phyloP scores from a whole-genome alignment of 2,888 invertebrate genomes.

The Xanthia togata region DNA sequence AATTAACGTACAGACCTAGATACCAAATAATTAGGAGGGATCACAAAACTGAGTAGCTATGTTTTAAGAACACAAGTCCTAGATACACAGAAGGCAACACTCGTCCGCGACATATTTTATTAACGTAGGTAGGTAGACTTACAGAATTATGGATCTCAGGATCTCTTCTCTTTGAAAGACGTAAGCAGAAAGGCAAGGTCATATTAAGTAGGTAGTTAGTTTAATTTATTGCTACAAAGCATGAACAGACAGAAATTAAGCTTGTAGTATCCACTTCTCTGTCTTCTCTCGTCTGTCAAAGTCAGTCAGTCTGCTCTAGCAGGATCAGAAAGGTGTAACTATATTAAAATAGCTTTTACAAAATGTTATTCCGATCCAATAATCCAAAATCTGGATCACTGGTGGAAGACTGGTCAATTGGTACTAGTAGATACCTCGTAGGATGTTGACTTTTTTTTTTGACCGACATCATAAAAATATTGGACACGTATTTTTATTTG shows the following conservation, averaged over 20 bases:
- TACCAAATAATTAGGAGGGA: conserved; percentile 10
- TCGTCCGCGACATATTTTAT: background rate
- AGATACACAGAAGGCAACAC: conserved; percentile 3
- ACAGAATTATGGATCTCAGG: too few relatives aligned
- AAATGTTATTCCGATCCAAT: background rate
- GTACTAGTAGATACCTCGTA: too few relatives aligned
- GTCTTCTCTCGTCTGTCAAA: background rate
- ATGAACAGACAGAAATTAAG: background rate
- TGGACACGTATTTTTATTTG: too few relatives aligned
- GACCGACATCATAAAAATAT: too few relatives aligned
- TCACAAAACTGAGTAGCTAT: conserved; percentile 3
- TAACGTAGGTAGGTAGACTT: too few relatives aligned
- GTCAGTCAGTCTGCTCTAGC: background rate
- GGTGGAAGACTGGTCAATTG: background rate
- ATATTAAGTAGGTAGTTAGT: too few relatives aligned
- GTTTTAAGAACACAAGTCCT: conserved; percentile 20
- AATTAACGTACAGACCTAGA: background rate
- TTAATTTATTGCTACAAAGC: background rate
- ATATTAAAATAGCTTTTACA: background rate
- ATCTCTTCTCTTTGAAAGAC: too few relatives aligned
- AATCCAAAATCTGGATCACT: background rate
- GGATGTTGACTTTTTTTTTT: too few relatives aligned
- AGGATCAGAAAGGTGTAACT: background rate
- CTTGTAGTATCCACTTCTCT: background rate
- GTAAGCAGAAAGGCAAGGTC: too few relatives aligned